Conservation (phyloP, 2,888 invertebrate species). For the Agrochola circellaris region DNA sequence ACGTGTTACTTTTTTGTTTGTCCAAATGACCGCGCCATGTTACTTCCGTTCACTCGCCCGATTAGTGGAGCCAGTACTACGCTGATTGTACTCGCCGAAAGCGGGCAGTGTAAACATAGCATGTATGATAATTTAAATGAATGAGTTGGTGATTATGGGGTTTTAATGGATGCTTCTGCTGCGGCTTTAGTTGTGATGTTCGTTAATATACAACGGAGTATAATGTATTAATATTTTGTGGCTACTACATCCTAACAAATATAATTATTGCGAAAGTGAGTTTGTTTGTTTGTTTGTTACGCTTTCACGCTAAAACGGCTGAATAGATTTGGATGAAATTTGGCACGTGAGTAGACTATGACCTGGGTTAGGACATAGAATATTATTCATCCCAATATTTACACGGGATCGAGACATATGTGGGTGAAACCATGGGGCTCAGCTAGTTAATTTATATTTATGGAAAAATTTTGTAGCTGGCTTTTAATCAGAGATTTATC, state of each 20-base stretch:
- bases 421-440: no score
- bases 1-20: conserved; percentile 63
- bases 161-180: conserved; percentile 54
- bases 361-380: no score
- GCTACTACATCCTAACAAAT: neutral
- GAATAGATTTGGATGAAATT: no score
- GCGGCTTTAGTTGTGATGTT: conserved; percentile 47
- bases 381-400: no score
- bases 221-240: conserved; percentile 23
- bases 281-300: no score
- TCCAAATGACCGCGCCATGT: conserved; percentile 59
- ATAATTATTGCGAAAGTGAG: no score
- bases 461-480: neutral
- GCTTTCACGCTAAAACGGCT: no score
- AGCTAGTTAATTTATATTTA: neutral
- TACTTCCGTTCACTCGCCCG: conserved; percentile 64
- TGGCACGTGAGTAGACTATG: no score
- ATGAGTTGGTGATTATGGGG: conserved; percentile 58
- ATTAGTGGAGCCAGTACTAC: conserved; percentile 61
- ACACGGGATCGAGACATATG: no score
- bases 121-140: conserved; percentile 62
- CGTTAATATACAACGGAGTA: conserved; percentile 20
- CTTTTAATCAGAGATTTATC: neutral
- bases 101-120: conserved; percentile 58
- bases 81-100: conserved; percentile 46